Evolutionary conservation across 2,797 vertebrate species (phyloP), one percentile per base, ranked within the genome.

Genomic region (Salarias fasciatus): DNA sequence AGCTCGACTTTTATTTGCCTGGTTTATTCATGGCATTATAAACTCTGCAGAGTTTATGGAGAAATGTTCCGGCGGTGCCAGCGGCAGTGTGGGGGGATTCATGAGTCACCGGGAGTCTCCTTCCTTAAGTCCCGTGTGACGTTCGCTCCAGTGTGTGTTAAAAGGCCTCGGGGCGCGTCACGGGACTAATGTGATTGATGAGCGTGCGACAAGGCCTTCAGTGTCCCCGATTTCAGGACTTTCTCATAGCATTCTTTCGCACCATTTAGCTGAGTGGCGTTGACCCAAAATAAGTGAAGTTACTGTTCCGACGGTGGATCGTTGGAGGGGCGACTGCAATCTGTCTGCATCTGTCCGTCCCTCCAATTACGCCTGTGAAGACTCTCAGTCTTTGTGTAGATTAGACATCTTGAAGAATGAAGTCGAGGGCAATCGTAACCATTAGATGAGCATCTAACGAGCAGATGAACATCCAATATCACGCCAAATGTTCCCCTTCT

Each of bases 161-260:
- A 69, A 72, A 72, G 46, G 63, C 62, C 60, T 58, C n/a, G 3
- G 50, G 52, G 50, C 41, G 42, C 38, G 33, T 86, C 67, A 68
- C 53, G 67, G 52, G 24, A 49, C 35, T 40, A 49, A 75, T 60
- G 46, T 78, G 76, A 86, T 74, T 77, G 69, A 80, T 85, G 67
- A 63, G 66, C 11, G n/a, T 62, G 63, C 57, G 75, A 84, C 76
- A 77, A 69, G 67, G 69, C 44, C 67, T 61, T 51, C 37, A 37
- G 72, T 79, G 66, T 75, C 37, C 11, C 18, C 2, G 15, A 66
- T 57, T 79, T 81, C 13, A 69, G 65, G 45, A 64, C 51, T 66
- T 70, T 69, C 72, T 71, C 43, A 56, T 50, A 66, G 53, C 68
- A 78, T 84, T 82, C 69, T 64, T 82, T 46, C 49, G 43, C 29